Evolutionary conservation across 2,888 invertebrate species (phyloP).

Genomic region (Fragum sueziense): DNA sequence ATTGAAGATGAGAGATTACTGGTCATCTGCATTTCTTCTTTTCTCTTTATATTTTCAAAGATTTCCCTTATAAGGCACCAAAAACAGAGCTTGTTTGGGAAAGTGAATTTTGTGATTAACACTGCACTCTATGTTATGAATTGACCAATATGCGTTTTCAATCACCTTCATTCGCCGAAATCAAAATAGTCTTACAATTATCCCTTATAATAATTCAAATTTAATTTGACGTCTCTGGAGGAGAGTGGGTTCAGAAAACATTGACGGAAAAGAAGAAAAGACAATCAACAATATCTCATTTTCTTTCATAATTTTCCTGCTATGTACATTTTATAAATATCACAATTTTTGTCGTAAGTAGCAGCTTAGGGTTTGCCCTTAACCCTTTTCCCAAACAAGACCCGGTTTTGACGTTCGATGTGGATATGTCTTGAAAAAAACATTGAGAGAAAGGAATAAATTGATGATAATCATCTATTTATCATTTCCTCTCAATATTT

Average conservation of each 20-base stretch:
- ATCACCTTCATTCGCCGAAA: background rate
- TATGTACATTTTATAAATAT: no score
- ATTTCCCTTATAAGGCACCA: background rate
- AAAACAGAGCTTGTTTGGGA: background rate
- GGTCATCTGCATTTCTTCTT: background rate
- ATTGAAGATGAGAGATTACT: background rate
- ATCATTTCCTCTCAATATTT: no score
- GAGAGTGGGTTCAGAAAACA: background rate
- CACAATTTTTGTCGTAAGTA: no score
- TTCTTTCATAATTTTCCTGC: no score
- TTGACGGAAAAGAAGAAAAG: background rate
- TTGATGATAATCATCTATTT: no score
- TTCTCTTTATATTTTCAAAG: background rate
- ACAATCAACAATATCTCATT: no score
- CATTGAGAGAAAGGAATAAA: no score
- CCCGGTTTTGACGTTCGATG: no score
- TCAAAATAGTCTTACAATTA: background rate
- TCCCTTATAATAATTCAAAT: background rate
- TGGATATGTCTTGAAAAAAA: no score
- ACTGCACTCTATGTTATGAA: background rate
- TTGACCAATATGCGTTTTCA: background rate
- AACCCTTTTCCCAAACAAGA: no score
- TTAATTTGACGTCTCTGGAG: background rate
- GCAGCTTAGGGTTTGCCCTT: no score
- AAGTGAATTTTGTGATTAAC: background rate